Base-by-base conservation (phyloP, 2,113 vertebrate genomes). In the Microcebus murinus region DNA sequence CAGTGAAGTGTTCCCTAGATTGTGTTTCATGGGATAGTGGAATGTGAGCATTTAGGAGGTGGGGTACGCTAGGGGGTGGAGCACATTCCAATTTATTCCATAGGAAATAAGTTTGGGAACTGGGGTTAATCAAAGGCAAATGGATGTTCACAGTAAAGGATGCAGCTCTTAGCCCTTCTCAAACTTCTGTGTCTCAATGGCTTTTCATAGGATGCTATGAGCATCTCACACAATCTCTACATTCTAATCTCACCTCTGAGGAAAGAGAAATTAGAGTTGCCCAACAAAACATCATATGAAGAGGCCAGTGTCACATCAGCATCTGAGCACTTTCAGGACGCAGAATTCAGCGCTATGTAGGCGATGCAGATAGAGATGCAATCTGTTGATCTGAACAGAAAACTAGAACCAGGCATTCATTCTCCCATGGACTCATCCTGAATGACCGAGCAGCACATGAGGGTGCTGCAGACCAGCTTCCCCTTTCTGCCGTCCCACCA, bases 91-190 rank as follows among this genome's bases (percentile, higher is more conserved):
- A 45, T 74, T 34, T 48, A 86, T 13, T 39, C 55, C 45, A 63
- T 0, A 12, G n/a, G 39, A 96, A 67, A 55, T 18, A 42, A 39
- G 1, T 65, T 68, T 57, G 36, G 34, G 17, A 31, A 61, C 34
- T 39, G 90, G 48, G 36, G n/a, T 74, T 86, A 18, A 89, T 67
- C 55, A 89, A 76, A 96, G 48, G 29, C 61, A 82, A 18, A 81
- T 8, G 20, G 29, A 92, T 29, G 50, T 17, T 86, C 42, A 77
- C 74, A 55, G 29, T 74, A 23, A 87, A 86, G 48, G 18, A 48
- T 29, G 52, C 1, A 76, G 73, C 36, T 68, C 68, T 73, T 25
- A 71, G 52, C 1, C 17, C 67, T 91, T 86, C 50, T 91, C 80
- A 65, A 77, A 82, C 34, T 52, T 23, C 82, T 9, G 20, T 70